Evolutionary conservation across 2,113 vertebrate species (phyloP), one percentile per base, ranked within the genome.

Genomic region (Menidia beryllina): DNA sequence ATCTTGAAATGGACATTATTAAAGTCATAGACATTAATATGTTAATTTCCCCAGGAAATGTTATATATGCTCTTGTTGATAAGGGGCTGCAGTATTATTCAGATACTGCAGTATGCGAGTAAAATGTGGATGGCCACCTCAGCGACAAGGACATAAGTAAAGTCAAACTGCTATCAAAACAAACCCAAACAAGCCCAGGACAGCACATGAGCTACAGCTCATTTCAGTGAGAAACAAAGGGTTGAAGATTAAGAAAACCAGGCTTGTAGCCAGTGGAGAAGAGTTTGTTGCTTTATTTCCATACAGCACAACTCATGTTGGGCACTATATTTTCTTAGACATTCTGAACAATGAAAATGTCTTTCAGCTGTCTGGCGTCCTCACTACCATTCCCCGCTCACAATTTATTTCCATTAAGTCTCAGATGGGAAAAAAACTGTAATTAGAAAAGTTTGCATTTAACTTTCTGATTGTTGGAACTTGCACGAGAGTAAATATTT

Each of bases 61-160:
- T n/a, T n/a, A n/a, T n/a, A n/a, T n/a, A n/a, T n/a, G n/a, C n/a
- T n/a, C n/a, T n/a, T n/a, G n/a, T n/a, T n/a, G n/a, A n/a, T n/a
- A n/a, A n/a, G n/a, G n/a, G n/a, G n/a, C n/a, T n/a, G n/a, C n/a
- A n/a, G n/a, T n/a, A n/a, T n/a, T n/a, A n/a, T n/a, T n/a, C n/a
- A n/a, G n/a, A n/a, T n/a, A 21, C 19, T 2, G 9, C 45, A 21
- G 36, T 19, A 24, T 0, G 23, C 5, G 53, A n/a, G 12, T 45
- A 53, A 34, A 45, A 53, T 45, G 25, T 52, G 13, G 57, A 30
- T 60, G 36, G 52, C 30, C 30, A 60, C 34, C 47, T 14, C 20
- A n/a, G 30, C 43, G 36, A 56, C 17, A 30, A 10, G 62, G 41
- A 55, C 5, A 45, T 19, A 53, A 49, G 0, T 27, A 23, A 36